Conservation (phyloP, 1,140 invertebrate genomes). For the Oreohelix idahoensis region DNA sequence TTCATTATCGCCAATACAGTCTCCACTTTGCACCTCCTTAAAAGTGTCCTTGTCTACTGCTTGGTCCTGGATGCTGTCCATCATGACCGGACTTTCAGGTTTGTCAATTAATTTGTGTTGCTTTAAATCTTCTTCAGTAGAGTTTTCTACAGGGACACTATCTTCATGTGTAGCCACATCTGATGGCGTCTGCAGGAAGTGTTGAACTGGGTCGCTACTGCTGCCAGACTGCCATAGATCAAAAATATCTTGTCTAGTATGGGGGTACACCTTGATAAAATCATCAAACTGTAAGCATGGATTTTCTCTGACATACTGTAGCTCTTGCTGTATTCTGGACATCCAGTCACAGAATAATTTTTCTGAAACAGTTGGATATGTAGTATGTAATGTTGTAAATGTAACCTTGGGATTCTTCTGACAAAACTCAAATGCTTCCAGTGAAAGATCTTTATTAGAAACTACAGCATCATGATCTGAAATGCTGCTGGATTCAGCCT, state of each 20-base stretch:
- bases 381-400: not conserved
- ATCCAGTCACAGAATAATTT: slow-evolving; percentile 17
- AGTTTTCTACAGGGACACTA: not conserved
- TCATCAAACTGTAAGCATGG: slow-evolving; percentile 15
- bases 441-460: not conserved
- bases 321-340: not conserved
- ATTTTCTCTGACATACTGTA: slow-evolving; percentile 3
- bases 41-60: not conserved
- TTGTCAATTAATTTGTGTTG: not conserved
- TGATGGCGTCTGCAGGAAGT: not conserved
- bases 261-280: slow-evolving; percentile 9
- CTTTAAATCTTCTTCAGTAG: not conserved
- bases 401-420: slow-evolving; percentile 3
- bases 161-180: not conserved
- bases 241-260: slow-evolving; percentile 21
- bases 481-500: not conserved
- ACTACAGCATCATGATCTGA: not conserved
- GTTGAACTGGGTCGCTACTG: not conserved
- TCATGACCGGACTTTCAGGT: not conserved
- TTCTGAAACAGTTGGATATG: slow-evolving; percentile 5
- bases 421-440: slow-evolving; percentile 22
- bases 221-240: slow-evolving; percentile 12
- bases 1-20: not conserved
- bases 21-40: not conserved
- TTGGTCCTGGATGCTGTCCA: too few species aligned